These are phyloP conservation scores for Antidorcas marsupialis DNA, from an alignment of 2,113 vertebrate species.

Conservation along the genomic window DNA sequence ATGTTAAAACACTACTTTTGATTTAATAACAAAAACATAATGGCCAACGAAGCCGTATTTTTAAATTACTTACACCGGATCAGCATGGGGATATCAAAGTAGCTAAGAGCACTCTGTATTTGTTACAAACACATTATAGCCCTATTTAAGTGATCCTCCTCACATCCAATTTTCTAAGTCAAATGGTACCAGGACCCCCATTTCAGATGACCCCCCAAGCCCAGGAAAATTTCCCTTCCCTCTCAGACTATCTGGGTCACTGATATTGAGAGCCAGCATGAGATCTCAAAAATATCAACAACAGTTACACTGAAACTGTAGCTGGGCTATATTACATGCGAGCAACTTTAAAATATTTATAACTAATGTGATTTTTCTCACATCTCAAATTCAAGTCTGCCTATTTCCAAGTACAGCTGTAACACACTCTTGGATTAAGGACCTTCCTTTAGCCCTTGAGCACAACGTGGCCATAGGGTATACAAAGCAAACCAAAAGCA, in stretches of 20 bases:
- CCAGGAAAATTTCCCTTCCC: not conserved
- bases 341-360: not conserved
- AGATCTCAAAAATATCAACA: not conserved
- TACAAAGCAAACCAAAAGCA: conserved; percentile 40
- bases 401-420: not conserved
- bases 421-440: not conserved
- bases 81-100: not conserved
- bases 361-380: not conserved
- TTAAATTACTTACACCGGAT: not conserved
- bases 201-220: not conserved
- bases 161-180: not conserved
- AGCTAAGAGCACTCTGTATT: not conserved
- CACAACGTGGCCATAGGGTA: not conserved
- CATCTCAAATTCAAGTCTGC: not conserved
- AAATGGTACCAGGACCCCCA: not conserved
- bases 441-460: not conserved
- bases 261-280: not conserved
- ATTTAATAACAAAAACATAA: conserved; percentile 3
- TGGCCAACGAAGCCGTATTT: not conserved
- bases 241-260: not conserved
- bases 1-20: not conserved
- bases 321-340: not conserved
- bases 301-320: not conserved
- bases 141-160: not conserved
- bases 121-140: not conserved